Evolutionary conservation across 2,888 invertebrate genomes (phyloP).

Genomic region (Drosophila mettleri): DNA sequence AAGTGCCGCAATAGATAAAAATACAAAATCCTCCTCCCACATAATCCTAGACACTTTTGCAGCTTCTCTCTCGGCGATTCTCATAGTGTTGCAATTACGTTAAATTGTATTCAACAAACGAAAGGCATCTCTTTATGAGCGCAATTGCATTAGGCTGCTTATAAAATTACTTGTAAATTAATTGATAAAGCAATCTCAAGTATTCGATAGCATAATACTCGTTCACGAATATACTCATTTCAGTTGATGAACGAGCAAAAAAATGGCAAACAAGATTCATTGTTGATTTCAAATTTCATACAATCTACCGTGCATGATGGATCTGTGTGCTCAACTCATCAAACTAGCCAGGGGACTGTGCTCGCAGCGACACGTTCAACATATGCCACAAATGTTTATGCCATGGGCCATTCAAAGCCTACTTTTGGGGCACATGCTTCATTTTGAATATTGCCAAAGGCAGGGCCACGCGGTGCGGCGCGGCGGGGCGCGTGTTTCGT

Average conservation of each 20-base stretch:
- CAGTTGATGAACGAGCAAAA: not conserved
- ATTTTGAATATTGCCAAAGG: conserved; percentile 33
- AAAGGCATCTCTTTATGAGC: too few species aligned
- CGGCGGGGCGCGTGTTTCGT: conserved; percentile 56
- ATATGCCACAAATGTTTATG: conserved; percentile 58
- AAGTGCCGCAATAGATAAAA: conserved; percentile 25
- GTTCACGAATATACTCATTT: too few species aligned
- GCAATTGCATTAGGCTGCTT: not conserved
- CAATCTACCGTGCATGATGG: conserved; percentile 27
- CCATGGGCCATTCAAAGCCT: conserved; percentile 38
- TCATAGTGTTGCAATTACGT: conserved; percentile 6
- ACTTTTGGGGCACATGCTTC: conserved; percentile 50
- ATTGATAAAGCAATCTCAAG: not conserved
- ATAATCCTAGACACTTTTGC: not conserved
- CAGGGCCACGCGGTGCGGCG: conserved; percentile 5
- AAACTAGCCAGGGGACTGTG: conserved; percentile 4
- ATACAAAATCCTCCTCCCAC: conserved; percentile 3
- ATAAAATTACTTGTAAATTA: conserved; percentile 9
- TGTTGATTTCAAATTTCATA: conserved; percentile 2
- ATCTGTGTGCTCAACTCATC: conserved; percentile 33
- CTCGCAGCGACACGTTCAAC: conserved; percentile 27
- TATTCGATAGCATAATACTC: not conserved
- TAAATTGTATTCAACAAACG: conserved; percentile 3
- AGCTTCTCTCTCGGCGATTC: conserved; percentile 13
- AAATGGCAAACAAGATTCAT: conserved; percentile 3